Base-by-base conservation (phyloP, 1,140 invertebrate genomes). In the Caenorhabditis brenneri region DNA sequence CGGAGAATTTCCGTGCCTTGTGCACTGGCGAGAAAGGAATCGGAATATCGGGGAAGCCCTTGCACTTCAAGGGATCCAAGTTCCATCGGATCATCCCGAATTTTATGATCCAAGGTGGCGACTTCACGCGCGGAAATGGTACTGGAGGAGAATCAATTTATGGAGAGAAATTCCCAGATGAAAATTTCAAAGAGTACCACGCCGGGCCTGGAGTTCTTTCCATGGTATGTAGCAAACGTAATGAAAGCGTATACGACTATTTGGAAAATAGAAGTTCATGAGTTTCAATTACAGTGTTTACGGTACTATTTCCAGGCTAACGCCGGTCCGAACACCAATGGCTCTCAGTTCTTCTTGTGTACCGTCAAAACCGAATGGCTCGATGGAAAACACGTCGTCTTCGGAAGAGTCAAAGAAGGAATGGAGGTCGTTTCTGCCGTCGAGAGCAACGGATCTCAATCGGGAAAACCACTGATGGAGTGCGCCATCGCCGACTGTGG, bases 61-160 rank as follows among this genome's bases (percentile, higher is more conserved):
- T 93, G 33, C 92, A 93, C 84, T 90, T 85, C 88, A 90, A 90
- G 84, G 82, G 82, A 33, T 16, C 31, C 65, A 83, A 83, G n/a
- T 92, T 93, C 89, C 92, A 93, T 85, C 94, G 97, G 88, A 94
- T 99, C 85, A 98, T 99, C 90, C 97, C 97, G 86, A 96, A 97
- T 91, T 99, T 98, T 93, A 98, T 98, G 96, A 95, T 95, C 91
- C 97, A 98, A 92, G 92, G 95, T 55, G 96, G 95, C 86, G 96
- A 98, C 91, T 98, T 98, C 90, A 97, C 96, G 94, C 95, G 92
- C 69, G 88, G 88, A 24, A 96, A 97, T 91, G 96, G 96, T 90
- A 98, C 96, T 92, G 96, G 96, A 79, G 97, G 96, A 79, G 96
- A 96, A 92, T 97, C 96, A 86, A 97, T 98, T 91, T 97, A 97